Evolutionary conservation across 1,140 invertebrate genomes (phyloP).

Genomic region (Galleria mellonella): DNA sequence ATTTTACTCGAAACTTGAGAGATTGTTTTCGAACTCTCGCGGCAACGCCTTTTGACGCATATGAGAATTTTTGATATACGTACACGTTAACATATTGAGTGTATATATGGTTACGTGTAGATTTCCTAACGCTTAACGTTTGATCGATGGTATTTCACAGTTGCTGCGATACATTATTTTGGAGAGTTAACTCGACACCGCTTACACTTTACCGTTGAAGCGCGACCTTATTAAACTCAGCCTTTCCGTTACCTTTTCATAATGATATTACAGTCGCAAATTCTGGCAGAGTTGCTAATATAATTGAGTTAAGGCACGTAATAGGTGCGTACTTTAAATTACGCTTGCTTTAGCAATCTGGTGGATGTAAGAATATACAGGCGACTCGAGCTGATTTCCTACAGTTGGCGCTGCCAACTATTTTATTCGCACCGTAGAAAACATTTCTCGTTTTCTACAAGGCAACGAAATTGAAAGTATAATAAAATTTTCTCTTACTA

Average conservation of each 20-base stretch:
- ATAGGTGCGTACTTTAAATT: slow-evolving; percentile 24
- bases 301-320: slow-evolving; percentile 32
- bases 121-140: slow-evolving; percentile 18
- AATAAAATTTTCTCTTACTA: slow-evolving; percentile 46
- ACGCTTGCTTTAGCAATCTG: slow-evolving; percentile 21
- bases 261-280: slow-evolving; percentile 33
- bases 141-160: slow-evolving; percentile 49
- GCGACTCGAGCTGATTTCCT: slow-evolving; percentile 5
- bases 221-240: slow-evolving; percentile 34
- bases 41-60: slow-evolving; percentile 11
- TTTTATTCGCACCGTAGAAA: slow-evolving; percentile 23
- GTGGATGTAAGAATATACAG: slow-evolving; percentile 14
- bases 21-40: slow-evolving; percentile 8
- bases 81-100: slow-evolving; percentile 1
- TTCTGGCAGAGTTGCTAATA: slow-evolving; percentile 26
- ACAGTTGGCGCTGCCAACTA: slow-evolving; percentile 5
- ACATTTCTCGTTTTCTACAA: slow-evolving; percentile 17
- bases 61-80: slow-evolving; percentile 6
- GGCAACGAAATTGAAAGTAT: slow-evolving; percentile 39
- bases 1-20: slow-evolving; percentile 1
- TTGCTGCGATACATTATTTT: slow-evolving; percentile 36
- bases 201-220: slow-evolving; percentile 13
- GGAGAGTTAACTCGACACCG: slow-evolving; percentile 15
- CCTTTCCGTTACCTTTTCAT: slow-evolving; percentile 28
- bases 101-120: slow-evolving; percentile 4